phyloP scores from a whole-genome alignment of 1,140 invertebrate species.

The Stenopsyche tienmushanensis region DNA sequence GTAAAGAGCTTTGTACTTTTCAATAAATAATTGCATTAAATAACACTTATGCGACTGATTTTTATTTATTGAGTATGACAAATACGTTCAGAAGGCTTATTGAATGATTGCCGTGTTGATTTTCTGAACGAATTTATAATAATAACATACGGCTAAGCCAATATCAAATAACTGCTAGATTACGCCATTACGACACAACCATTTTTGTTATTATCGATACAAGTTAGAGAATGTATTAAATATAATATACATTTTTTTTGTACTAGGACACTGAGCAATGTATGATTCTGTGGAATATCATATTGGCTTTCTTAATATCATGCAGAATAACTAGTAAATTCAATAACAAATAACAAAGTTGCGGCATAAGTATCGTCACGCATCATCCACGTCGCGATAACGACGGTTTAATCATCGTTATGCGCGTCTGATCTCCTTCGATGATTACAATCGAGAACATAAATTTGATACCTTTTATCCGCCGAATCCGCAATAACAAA shows the following conservation, averaged over 20 bases:
- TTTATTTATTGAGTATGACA: background rate
- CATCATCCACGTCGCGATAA: background rate
- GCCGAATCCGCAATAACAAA: background rate
- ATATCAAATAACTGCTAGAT: background rate
- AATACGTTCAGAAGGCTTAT: too few species aligned
- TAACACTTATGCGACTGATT: background rate
- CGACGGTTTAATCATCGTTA: background rate
- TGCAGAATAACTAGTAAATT: background rate
- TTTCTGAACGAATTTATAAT: background rate
- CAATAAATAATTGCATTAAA: too few species aligned
- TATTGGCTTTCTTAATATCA: background rate
- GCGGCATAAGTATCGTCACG: too few species aligned
- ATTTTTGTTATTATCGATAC: background rate
- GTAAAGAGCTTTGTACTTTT: too few species aligned
- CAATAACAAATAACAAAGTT: background rate
- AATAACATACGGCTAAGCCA: constrained; percentile 10
- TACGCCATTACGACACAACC: background rate
- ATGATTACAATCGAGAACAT: too few species aligned
- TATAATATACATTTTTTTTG: constrained; percentile 8
- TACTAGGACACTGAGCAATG: constrained; percentile 23
- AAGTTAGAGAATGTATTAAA: background rate
- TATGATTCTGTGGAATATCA: constrained; percentile 28
- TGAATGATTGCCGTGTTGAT: background rate
- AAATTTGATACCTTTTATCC: too few species aligned
- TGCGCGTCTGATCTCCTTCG: background rate